Evolutionary conservation across 1,140 invertebrate species (phyloP), one percentile per base, ranked within the genome.

Genomic region (Cyclargus thomasi): DNA sequence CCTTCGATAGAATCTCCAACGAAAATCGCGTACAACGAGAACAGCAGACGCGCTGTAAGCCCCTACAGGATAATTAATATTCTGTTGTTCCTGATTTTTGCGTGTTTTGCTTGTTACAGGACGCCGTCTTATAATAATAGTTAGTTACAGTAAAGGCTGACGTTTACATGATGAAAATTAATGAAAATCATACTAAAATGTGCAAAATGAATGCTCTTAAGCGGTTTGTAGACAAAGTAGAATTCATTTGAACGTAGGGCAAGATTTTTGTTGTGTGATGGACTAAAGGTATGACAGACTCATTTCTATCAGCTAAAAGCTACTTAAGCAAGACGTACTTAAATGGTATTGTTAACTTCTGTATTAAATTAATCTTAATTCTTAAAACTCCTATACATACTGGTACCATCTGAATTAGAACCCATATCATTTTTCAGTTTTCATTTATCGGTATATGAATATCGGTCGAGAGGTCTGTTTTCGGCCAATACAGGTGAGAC

Each of bases 401-500:
- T 35, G 29, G n/a, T n/a, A n/a, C 8, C 29, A 35, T 35, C 11
- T 39, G 1, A 2, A 39, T 39, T 39, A 39, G 1, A 2, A 39
- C 11, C 7, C 36, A 14, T 6, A 11, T 39, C 1, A 6, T 8
- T 47, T 47, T 47, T 47, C 39, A 16, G 14, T 47, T 47, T 47
- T 0, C 14, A 47, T 47, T 47, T 47, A 47, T 8, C 39, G 39
- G 11, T 11, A 14, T 47, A 16, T 47, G 39, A 47, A 47, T 47
- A 47, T 47, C 14, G 39, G 39, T 16, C 18, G 55, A 55, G 55
- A 18, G 11, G 21, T 59, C 18, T 20, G 55, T 59, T 59, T 59
- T 59, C 55, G 55, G 55, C 14, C 55, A 59, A 8, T 59, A 22
- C 55, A 59, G 55, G 55, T 59, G 55, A 59, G 55, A 7, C 18